Conservation (phyloP, 2,113 vertebrate species). For the Pedetes capensis region DNA sequence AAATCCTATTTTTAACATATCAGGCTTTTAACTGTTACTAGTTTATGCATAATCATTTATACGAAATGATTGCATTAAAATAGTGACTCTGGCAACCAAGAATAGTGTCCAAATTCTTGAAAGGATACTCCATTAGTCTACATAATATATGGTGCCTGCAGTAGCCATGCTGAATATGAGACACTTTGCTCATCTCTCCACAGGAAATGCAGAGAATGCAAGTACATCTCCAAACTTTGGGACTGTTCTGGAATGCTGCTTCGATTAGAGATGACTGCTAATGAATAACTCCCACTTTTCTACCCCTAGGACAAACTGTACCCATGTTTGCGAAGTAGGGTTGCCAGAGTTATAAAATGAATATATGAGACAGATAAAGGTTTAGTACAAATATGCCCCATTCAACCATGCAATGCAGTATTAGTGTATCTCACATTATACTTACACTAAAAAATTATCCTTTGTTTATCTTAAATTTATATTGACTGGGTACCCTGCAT, state of each 20-base stretch:
- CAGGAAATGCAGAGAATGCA: background rate
- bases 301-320: background rate
- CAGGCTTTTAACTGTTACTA: background rate
- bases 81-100: background rate
- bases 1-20: background rate
- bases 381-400: background rate
- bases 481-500: background rate
- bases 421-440: background rate
- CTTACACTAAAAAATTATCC: background rate
- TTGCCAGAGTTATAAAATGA: background rate
- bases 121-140: background rate
- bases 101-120: background rate
- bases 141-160: background rate
- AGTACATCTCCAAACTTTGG: background rate
- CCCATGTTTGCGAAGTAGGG: background rate
- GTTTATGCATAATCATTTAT: background rate
- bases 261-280: background rate
- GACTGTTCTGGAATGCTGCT: background rate
- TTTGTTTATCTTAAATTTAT: background rate
- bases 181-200: too few species aligned
- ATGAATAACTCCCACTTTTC: background rate
- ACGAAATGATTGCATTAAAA: background rate
- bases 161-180: background rate
- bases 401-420: background rate
- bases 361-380: background rate